A percentile compares a stretch with the other conserved stretches of the same genome.
phyloP scores from a whole-genome alignment of 2,888 invertebrate genomes.

The Holacanthella duospinosa region DNA sequence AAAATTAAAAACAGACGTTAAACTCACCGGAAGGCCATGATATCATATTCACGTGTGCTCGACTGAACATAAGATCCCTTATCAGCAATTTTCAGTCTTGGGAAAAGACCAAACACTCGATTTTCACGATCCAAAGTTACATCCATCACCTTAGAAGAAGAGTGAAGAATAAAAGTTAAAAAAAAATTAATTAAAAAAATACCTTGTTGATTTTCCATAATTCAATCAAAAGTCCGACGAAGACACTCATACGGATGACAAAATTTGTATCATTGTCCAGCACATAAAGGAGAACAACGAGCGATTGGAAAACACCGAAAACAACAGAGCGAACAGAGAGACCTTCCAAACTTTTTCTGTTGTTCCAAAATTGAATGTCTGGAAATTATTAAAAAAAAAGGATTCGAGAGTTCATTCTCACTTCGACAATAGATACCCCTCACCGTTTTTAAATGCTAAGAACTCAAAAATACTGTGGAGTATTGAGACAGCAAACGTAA shows the following conservation, averaged over 20 bases:
- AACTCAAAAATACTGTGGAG: conserved; percentile 96
- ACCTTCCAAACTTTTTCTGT: conserved; percentile 79
- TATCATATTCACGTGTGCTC: conserved; percentile 85
- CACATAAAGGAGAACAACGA: conserved; percentile 90
- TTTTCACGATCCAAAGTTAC: conserved; percentile 65
- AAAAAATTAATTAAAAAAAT: not conserved
- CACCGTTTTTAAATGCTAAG: conserved; percentile 95
- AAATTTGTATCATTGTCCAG: conserved; percentile 98
- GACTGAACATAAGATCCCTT: conserved; percentile 95
- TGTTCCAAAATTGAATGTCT: conserved; percentile 99
- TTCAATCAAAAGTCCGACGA: conserved; percentile 89
- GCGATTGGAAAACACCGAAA: conserved; percentile 94
- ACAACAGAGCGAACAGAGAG: conserved; percentile 95
- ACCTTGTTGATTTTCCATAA: conserved; percentile 98
- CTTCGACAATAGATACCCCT: conserved; percentile 26
- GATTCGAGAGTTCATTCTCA: not conserved
- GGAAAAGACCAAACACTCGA: conserved; percentile 64
- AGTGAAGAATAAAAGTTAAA: conserved; percentile 3
- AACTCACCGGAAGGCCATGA: conserved; percentile 67
- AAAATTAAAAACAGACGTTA: not conserved
- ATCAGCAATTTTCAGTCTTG: conserved; percentile 69
- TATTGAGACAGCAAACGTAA: conserved; percentile 85
- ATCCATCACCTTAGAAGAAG: conserved; percentile 54
- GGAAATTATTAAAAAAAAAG: conserved; percentile 34
- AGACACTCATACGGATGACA: conserved; percentile 85